A percentile compares a stretch with the other conserved stretches of the same genome.
phyloP scores from a whole-genome alignment of 2,797 vertebrate genomes.

The Emydoidea blandingii region DNA sequence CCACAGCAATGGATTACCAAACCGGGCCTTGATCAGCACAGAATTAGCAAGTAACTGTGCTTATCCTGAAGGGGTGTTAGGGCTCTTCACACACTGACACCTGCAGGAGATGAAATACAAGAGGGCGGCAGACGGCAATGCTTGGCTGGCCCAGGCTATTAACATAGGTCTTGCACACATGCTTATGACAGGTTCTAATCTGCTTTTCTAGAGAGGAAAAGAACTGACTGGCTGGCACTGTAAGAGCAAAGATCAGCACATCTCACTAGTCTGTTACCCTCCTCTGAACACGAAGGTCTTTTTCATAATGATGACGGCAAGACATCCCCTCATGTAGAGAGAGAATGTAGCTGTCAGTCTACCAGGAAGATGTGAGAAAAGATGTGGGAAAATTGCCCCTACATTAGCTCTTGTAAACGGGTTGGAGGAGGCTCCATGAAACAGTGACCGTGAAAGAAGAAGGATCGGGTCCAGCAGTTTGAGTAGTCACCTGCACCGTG shows the following conservation, averaged over 20 bases:
- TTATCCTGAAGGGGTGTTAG: neutral
- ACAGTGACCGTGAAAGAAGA: neutral
- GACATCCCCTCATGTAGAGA: neutral
- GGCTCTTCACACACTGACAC: accelerated
- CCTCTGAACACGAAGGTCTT: neutral
- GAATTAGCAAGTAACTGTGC: neutral
- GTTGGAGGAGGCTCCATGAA: neutral
- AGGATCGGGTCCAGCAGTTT: neutral
- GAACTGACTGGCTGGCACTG: neutral
- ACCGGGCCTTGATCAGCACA: accelerated
- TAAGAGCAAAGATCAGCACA: slow-evolving; percentile 30
- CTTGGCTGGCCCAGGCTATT: neutral
- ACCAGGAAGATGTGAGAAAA: neutral
- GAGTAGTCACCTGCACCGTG: neutral
- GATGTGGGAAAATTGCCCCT: neutral
- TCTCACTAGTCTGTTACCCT: neutral
- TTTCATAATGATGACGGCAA: neutral
- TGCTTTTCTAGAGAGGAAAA: slow-evolving; percentile 1
- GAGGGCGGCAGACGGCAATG: neutral
- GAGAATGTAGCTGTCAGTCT: neutral
- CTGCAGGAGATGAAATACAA: neutral
- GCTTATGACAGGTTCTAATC: neutral
- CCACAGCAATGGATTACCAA: neutral
- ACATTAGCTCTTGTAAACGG: neutral
- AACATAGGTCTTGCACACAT: neutral